Evolutionary conservation across 2,888 invertebrate genomes (phyloP).

Genomic region (Volucella bombylans): DNA sequence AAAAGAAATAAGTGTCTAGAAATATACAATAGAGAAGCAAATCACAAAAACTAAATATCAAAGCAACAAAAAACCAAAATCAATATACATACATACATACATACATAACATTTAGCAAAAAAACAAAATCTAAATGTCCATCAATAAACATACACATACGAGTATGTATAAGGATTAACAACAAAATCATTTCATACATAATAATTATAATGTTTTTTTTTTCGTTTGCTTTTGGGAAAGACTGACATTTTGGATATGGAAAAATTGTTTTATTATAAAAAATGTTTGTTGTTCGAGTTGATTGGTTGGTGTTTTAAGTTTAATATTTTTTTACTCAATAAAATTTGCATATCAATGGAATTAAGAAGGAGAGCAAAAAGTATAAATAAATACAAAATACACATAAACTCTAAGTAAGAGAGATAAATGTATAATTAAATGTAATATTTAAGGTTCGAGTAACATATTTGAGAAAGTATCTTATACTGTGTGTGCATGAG

Average conservation of each 20-base stretch:
- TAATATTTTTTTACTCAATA: constrained; percentile 39
- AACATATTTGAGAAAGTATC: constrained; percentile 42
- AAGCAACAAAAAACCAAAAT: constrained; percentile 38
- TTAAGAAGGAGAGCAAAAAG: constrained; percentile 2
- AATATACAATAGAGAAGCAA: constrained; percentile 60
- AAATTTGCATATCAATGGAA: constrained; percentile 71
- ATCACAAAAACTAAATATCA: constrained; percentile 43
- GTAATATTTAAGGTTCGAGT: constrained; percentile 64
- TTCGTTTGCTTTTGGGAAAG: constrained; percentile 66
- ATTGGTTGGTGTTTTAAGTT: constrained; percentile 30
- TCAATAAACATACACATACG: constrained; percentile 62
- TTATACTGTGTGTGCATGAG: constrained; percentile 64
- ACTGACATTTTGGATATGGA: constrained; percentile 69
- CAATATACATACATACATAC: constrained; percentile 18
- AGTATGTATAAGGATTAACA: constrained; percentile 3
- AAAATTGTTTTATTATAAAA: constrained; percentile 10
- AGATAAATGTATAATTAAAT: constrained; percentile 33
- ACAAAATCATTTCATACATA: constrained; percentile 17
- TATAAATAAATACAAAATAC: neutral
- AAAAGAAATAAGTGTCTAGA: constrained; percentile 68
- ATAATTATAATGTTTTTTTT: constrained; percentile 18
- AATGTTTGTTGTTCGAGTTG: constrained; percentile 28
- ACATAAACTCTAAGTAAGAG: constrained; percentile 32
- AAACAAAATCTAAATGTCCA: constrained; percentile 69
- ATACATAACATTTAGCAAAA: constrained; percentile 36